A percentile compares a stretch with the other conserved stretches of the same genome.
Evolutionary conservation across 2,888 invertebrate genomes (phyloP).

Genomic region (Stenchaetothrips biformis): DNA sequence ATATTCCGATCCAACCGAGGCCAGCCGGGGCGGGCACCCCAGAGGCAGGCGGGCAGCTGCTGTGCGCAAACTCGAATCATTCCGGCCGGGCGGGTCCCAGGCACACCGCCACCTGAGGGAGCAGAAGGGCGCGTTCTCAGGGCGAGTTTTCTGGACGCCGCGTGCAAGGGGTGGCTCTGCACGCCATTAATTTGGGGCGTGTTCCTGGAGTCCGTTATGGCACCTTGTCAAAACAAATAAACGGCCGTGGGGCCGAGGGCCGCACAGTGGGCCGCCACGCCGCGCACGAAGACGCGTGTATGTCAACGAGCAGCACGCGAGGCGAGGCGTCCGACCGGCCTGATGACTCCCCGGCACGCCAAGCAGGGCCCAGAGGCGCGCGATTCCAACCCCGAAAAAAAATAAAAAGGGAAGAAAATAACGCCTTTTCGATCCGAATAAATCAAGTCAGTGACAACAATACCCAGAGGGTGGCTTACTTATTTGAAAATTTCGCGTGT

Average conservation of each 20-base stretch:
- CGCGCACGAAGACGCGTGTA: constrained; percentile 6
- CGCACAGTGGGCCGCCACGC: background rate
- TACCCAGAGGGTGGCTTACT: no score
- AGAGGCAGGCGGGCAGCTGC: background rate
- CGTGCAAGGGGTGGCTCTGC: background rate
- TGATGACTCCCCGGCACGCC: background rate
- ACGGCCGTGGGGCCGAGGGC: background rate
- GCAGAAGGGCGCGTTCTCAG: no score
- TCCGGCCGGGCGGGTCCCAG: background rate
- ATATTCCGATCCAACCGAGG: background rate
- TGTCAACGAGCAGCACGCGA: background rate
- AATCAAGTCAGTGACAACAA: no score
- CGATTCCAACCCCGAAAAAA: background rate
- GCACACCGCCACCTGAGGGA: no score
- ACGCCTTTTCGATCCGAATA: no score
- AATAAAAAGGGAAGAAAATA: background rate
- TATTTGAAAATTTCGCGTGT: no score
- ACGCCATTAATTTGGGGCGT: background rate
- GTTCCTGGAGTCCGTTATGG: constrained; percentile 5
- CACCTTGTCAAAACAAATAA: constrained; percentile 20
- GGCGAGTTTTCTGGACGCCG: no score
- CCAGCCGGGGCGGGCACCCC: background rate
- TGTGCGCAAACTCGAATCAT: background rate
- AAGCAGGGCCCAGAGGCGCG: background rate
- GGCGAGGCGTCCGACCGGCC: background rate